phyloP scores from a whole-genome alignment of 2,888 invertebrate species.

The Amphipyra berbera region DNA sequence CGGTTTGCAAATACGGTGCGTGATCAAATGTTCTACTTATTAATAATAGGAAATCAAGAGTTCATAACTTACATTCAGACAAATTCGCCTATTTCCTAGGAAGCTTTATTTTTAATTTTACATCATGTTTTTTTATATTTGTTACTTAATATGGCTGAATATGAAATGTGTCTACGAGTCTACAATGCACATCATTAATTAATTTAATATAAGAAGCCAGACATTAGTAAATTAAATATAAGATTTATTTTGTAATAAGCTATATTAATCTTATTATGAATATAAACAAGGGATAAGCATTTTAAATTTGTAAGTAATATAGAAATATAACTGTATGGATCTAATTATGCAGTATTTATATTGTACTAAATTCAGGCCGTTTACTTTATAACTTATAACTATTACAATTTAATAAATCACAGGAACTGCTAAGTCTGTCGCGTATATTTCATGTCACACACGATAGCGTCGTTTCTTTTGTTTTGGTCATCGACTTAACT shows the following conservation, averaged over 20 bases:
- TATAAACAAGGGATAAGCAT: constrained; percentile 74
- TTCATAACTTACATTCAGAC: constrained; percentile 31
- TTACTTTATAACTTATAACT: not conserved
- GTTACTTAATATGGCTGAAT: constrained; percentile 64
- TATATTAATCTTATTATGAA: constrained; percentile 65
- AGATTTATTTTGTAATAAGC: constrained; percentile 66
- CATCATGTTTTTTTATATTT: constrained; percentile 61
- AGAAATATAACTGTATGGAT: constrained; percentile 37
- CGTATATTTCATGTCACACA: no score
- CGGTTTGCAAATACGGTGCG: constrained; percentile 30
- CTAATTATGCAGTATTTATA: constrained; percentile 19
- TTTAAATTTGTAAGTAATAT: constrained; percentile 55
- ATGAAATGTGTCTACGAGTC: constrained; percentile 42
- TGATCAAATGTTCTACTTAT: constrained; percentile 52
- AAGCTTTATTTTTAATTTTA: constrained; percentile 52
- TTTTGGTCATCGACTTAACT: no score
- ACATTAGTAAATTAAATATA: constrained; percentile 9
- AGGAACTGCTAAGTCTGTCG: no score
- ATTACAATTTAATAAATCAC: not conserved
- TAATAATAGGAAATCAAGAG: constrained; percentile 30
- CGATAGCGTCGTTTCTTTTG: no score
- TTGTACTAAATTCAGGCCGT: constrained; percentile 46
- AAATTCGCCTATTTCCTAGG: constrained; percentile 48
- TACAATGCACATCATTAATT: constrained; percentile 20
- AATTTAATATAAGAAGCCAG: constrained; percentile 32